phyloP scores from a whole-genome alignment of 2,113 vertebrate species.

The Saguinus imperator region DNA sequence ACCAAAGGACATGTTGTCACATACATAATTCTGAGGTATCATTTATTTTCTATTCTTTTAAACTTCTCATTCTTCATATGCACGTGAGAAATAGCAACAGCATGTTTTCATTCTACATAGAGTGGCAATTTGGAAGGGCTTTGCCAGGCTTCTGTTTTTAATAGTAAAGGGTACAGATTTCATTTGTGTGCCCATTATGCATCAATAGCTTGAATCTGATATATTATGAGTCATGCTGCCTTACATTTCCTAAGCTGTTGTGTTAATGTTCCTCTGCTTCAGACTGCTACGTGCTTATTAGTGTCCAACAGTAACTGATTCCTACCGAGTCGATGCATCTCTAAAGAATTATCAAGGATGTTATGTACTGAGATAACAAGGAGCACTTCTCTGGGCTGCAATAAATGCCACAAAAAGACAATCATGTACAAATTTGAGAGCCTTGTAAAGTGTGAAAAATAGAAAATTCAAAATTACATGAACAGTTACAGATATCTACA shows the following conservation, averaged over 20 bases:
- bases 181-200: not conserved
- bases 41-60: slow-evolving; percentile 1
- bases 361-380: not conserved
- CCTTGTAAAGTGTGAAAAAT: slow-evolving; percentile 42
- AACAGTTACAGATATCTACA: not conserved
- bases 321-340: not conserved
- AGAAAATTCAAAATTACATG: slow-evolving; percentile 24
- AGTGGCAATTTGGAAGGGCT: not conserved
- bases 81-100: not conserved
- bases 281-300: not conserved
- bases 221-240: not conserved
- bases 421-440: slow-evolving; percentile 31
- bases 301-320: slow-evolving; percentile 15
- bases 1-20: not conserved
- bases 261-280: not conserved
- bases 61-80: not conserved
- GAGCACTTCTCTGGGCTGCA: not conserved
- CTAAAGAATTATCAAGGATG: slow-evolving; percentile 46
- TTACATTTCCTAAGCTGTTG: not conserved
- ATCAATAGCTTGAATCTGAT: not conserved
- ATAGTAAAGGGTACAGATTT: not conserved
- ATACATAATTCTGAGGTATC: not conserved
- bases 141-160: not conserved
- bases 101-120: not conserved
- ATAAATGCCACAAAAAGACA: slow-evolving; percentile 43